Conservation (phyloP, 2,113 vertebrate species). For the Rhynchomys soricoides region DNA sequence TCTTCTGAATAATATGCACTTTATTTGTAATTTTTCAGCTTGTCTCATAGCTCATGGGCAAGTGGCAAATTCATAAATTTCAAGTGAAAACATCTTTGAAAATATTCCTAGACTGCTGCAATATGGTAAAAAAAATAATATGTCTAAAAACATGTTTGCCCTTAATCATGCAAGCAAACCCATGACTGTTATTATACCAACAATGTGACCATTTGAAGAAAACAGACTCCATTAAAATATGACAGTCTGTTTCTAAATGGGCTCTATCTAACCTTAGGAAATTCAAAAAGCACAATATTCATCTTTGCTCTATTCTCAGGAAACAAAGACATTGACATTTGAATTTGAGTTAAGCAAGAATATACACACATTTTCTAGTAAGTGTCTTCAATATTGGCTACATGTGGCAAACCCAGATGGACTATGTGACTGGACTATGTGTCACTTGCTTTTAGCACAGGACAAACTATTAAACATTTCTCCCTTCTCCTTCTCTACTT, state of each 20-base stretch:
- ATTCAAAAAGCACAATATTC: background rate
- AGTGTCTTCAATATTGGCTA: background rate
- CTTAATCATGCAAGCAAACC: background rate
- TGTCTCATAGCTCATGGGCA: conserved; percentile 7
- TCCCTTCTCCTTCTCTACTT: background rate
- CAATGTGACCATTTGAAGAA: conserved; percentile 26
- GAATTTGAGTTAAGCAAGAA: background rate
- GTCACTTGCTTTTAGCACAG: conserved; percentile 25
- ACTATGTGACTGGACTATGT: background rate
- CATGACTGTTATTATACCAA: conserved; percentile 42
- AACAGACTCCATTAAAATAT: conserved; percentile 38
- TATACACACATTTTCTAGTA: background rate
- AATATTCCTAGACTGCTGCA: conserved; percentile 34
- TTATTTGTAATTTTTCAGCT: conserved; percentile 40
- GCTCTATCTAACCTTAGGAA: background rate
- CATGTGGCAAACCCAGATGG: background rate
- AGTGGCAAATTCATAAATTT: conserved; percentile 56
- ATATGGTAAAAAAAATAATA: conserved; percentile 45
- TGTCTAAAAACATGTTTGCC: conserved; percentile 37
- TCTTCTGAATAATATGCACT: conserved; percentile 27
- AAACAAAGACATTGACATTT: conserved; percentile 45
- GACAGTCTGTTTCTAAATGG: background rate
- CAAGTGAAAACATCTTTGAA: conserved; percentile 40
- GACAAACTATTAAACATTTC: background rate
- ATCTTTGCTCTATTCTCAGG: background rate